Evolutionary conservation across 2,113 vertebrate species (phyloP).

Genomic region (Loxodonta africana): DNA sequence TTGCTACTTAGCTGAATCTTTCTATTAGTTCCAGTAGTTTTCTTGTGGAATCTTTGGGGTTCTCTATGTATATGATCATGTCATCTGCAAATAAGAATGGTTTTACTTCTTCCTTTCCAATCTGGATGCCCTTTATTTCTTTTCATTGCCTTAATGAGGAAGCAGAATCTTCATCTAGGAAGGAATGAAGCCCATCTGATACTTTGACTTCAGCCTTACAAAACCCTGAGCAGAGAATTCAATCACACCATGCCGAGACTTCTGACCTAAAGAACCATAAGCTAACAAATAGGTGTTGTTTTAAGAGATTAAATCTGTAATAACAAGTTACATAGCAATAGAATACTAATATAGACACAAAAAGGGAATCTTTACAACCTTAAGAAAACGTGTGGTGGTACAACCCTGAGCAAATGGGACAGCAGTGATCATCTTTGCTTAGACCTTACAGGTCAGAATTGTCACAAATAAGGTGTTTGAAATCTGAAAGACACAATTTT

Average conservation of each 20-base stretch:
- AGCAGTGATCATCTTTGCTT: neutral
- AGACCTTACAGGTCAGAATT: neutral
- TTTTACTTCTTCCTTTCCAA: too few relatives aligned
- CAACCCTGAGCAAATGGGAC: neutral
- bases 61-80: too few relatives aligned
- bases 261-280: neutral
- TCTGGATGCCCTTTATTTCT: too few relatives aligned
- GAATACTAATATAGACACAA: neutral
- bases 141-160: too few relatives aligned
- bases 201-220: neutral
- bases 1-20: too few relatives aligned
- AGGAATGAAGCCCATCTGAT: neutral
- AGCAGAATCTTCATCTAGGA: neutral
- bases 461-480: neutral
- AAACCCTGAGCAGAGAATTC: neutral
- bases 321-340: neutral
- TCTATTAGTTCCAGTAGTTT: too few relatives aligned
- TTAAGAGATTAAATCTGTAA: neutral
- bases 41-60: too few relatives aligned
- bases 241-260: fast-evolving
- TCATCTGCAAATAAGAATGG: too few relatives aligned
- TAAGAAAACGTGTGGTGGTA: neutral
- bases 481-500: constrained; percentile 2
- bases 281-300: neutral
- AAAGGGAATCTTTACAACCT: neutral